phyloP scores from a whole-genome alignment of 2,113 vertebrate species.

The Psammodynastes pulverulentus region DNA sequence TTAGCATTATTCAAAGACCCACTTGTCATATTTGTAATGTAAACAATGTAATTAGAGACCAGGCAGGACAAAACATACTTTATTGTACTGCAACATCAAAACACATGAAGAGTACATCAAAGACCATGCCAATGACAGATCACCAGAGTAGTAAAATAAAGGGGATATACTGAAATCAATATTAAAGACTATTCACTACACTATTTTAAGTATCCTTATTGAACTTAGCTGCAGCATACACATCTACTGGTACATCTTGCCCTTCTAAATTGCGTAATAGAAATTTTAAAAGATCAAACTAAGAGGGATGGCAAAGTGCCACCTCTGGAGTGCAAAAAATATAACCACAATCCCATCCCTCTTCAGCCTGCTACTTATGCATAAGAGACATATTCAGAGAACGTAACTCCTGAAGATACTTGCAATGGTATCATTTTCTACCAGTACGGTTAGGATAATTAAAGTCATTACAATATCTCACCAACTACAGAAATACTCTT shows the following conservation, averaged over 20 bases:
- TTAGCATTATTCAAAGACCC: neutral
- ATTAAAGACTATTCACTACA: conserved; percentile 61
- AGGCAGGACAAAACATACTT: conserved; percentile 75
- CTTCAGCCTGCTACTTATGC: conserved; percentile 32
- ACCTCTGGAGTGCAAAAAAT: conserved; percentile 12
- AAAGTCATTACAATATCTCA: neutral
- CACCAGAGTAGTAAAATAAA: conserved; percentile 56
- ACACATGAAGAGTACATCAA: conserved; percentile 70
- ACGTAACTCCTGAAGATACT: conserved; percentile 7
- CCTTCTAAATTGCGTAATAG: conserved; percentile 46
- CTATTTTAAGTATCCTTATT: conserved; percentile 65
- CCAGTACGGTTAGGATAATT: conserved; percentile 9
- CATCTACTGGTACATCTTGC: conserved; percentile 47
- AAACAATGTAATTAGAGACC: conserved; percentile 29
- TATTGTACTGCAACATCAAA: conserved; percentile 74
- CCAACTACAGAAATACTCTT: neutral
- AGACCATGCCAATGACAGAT: conserved; percentile 69
- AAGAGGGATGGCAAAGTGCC: conserved; percentile 44
- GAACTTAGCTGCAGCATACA: conserved; percentile 64
- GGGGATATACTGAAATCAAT: conserved; percentile 63
- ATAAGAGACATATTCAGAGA: conserved; percentile 34
- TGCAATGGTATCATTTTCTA: neutral
- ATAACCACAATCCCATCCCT: neutral
- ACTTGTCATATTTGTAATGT: neutral
- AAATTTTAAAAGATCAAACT: conserved; percentile 56